These are phyloP conservation scores for Scaptodrosophila lebanonensis DNA, from an alignment of 1,140 invertebrate genomes.

Conservation along the genomic window DNA sequence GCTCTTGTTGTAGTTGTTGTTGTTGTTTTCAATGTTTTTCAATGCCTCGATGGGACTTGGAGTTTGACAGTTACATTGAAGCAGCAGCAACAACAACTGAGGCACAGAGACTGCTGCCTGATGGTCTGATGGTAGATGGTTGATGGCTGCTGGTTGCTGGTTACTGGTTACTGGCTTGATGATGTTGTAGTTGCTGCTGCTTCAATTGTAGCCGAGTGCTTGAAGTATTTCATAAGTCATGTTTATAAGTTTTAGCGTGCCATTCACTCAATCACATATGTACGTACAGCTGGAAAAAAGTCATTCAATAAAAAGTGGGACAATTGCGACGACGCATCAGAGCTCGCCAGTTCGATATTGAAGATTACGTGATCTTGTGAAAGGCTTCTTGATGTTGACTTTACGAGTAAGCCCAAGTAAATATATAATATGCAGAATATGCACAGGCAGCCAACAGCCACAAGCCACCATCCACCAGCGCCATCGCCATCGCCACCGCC, in stretches of 20 bases:
- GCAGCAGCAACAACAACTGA: too few species aligned
- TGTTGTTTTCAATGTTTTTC: conserved; percentile 26
- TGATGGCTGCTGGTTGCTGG: conserved; percentile 10
- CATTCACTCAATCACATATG: conserved; percentile 65
- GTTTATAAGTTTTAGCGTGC: conserved; percentile 72
- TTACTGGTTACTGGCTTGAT: conserved; percentile 17
- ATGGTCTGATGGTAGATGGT: too few species aligned
- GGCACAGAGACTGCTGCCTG: too few species aligned
- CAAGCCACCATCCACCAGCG: too few species aligned
- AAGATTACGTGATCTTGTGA: conserved; percentile 72
- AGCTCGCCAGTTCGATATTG: conserved; percentile 45
- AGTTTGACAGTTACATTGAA: conserved; percentile 70
- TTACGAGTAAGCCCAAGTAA: conserved; percentile 19
- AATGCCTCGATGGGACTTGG: conserved; percentile 33
- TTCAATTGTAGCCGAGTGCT: conserved; percentile 39
- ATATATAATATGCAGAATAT: conserved; percentile 60
- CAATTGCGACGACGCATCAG: conserved; percentile 54
- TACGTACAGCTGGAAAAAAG: conserved; percentile 41
- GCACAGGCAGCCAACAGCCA: too few species aligned
- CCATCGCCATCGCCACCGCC: conserved; percentile 27
- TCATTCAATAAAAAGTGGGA: conserved; percentile 74
- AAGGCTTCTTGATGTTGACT: conserved; percentile 58
- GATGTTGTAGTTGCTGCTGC: conserved; percentile 37
- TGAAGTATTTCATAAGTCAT: conserved; percentile 73
- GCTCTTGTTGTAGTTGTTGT: conserved; percentile 13